Conservation (phyloP, 2,797 vertebrate genomes). For the Crocidura indochinensis region DNA sequence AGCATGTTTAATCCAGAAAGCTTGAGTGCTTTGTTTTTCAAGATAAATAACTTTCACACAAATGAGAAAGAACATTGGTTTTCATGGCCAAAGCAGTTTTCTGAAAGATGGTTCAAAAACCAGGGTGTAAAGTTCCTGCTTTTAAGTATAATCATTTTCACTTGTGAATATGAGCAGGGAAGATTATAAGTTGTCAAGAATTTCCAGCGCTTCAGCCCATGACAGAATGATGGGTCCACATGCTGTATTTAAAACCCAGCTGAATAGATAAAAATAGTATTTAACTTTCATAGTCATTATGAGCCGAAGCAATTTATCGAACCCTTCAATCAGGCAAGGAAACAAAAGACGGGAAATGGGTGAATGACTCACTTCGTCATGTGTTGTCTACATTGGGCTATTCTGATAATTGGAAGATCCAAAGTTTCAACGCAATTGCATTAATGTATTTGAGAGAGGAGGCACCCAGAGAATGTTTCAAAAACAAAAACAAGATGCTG, state of each 20-base stretch:
- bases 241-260: slow-evolving; percentile 91
- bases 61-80: slow-evolving; percentile 76
- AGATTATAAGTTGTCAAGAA: slow-evolving; percentile 92
- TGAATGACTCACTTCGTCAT: slow-evolving; percentile 90
- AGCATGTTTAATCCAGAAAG: slow-evolving; percentile 58
- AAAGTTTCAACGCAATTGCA: slow-evolving; percentile 88
- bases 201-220: slow-evolving; percentile 87
- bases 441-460: slow-evolving; percentile 85
- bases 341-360: slow-evolving; percentile 90
- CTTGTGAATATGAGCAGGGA: slow-evolving; percentile 89
- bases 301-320: slow-evolving; percentile 91
- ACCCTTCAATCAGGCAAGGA: slow-evolving; percentile 92
- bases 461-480: slow-evolving; percentile 85
- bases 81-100: slow-evolving; percentile 83
- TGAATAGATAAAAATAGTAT: slow-evolving; percentile 92
- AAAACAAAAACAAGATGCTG: slow-evolving; percentile 86
- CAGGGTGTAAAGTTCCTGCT: slow-evolving; percentile 89
- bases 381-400: slow-evolving; percentile 88
- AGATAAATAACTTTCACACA: slow-evolving; percentile 73
- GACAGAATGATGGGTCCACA: slow-evolving; percentile 90
- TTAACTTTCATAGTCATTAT: slow-evolving; percentile 91
- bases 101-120: slow-evolving; percentile 90
- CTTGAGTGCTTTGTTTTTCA: slow-evolving; percentile 73
- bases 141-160: slow-evolving; percentile 88
- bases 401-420: slow-evolving; percentile 89